Evolutionary conservation across 1,140 invertebrate species (phyloP), one percentile per base, ranked within the genome.

Genomic region (Saccostrea cuccullata): DNA sequence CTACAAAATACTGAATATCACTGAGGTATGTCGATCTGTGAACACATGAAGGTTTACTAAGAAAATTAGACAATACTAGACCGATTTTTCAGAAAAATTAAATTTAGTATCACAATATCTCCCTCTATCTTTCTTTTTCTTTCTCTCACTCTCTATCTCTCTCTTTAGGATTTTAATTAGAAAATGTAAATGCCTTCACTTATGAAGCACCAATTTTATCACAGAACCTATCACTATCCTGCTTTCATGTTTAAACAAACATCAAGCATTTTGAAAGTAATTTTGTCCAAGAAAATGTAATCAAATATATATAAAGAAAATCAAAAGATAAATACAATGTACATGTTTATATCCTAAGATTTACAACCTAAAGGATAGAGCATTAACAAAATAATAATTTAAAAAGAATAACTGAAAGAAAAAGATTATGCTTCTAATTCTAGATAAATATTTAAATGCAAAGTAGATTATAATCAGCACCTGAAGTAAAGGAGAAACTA

Each of bases 11-110:
- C 26, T 77, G 26, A 77, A 30, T 77, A 36, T 36, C 70, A 77
- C 12, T 77, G 70, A 77, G 70, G 70, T 77, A 77, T 77, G 26
- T 77, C 67, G 12, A 11, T 30, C 26, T 30, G 70, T 77, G 70
- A 77, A 77, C 70, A 77, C 70, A 77, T 30, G 30, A 11, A 77
- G 70, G 70, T 77, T 77, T 77, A 77, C 26, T 77, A 3, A 23
- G 70, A 13, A 64, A 20, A 64, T 20, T 20, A 64, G n/a, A 60
- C 0, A 60, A 60, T 13, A 15, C 13, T 60, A n/a, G 58, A 20
- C n/a, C 3, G 15, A 64, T 64, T 20, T 64, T 64, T 20, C 30
- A 36, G 58, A 20, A 64, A 17, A 17, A 20, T n/a, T 20, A 30
- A 77, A 77, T 30, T 30, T 73, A 73, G 23, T 67, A 13, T n/a